phyloP scores from a whole-genome alignment of 1,140 invertebrate species.

The Lerema accius region DNA sequence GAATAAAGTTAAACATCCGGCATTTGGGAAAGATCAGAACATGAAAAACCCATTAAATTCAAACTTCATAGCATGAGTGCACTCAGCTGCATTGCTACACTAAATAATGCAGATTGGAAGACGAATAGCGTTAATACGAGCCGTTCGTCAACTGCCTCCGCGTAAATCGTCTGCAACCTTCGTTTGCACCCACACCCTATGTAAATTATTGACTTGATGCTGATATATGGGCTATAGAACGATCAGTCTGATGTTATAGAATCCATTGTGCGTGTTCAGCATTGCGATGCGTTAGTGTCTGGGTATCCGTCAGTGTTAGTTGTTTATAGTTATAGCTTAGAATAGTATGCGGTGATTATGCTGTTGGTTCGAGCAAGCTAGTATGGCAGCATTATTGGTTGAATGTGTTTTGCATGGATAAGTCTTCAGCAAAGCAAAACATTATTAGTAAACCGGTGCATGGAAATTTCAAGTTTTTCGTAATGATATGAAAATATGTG shows the following conservation, averaged over 20 bases:
- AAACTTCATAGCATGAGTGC: background rate
- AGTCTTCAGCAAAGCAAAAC: no score
- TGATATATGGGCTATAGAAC: constrained; percentile 6
- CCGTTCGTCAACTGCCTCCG: constrained; percentile 15
- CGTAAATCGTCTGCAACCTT: constrained; percentile 36
- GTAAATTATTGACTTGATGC: constrained; percentile 22
- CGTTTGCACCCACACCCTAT: constrained; percentile 31
- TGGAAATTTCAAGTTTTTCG: no score
- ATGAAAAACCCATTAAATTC: background rate
- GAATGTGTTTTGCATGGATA: no score
- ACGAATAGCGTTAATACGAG: constrained; percentile 28
- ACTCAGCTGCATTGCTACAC: constrained; percentile 20
- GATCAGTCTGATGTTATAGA: constrained; percentile 1
- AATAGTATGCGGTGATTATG: no score
- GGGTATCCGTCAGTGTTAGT: no score
- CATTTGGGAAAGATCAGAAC: background rate
- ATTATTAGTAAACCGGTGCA: no score
- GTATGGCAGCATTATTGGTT: no score
- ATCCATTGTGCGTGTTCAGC: background rate
- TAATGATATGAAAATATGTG: no score
- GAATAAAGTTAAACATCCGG: no score
- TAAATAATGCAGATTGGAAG: constrained; percentile 27
- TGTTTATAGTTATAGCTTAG: no score
- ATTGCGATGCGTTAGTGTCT: no score
- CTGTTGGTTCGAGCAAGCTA: no score